Evolutionary conservation across 2,113 vertebrate species (phyloP).

Genomic region (Hydrolagus affinis): DNA sequence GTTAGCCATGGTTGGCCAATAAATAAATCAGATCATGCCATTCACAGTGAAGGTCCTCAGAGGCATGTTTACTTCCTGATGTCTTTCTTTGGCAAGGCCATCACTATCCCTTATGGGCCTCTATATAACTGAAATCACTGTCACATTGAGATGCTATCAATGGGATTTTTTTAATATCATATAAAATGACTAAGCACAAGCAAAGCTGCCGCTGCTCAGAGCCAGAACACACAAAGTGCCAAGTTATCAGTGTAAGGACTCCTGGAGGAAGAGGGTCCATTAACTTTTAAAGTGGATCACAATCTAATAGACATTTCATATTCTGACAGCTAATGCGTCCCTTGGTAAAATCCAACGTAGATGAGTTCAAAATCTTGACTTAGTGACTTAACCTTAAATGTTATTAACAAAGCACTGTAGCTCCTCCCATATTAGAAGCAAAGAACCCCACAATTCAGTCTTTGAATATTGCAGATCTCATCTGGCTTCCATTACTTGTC

Average conservation of each 20-base stretch:
- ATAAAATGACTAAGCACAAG: neutral
- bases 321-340: neutral
- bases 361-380: neutral
- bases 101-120: neutral
- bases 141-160: neutral
- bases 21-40: neutral
- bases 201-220: neutral
- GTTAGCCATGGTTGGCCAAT: neutral
- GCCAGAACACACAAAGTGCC: neutral
- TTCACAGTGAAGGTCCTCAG: neutral
- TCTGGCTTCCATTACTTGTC: neutral
- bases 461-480: neutral
- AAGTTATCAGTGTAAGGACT: neutral
- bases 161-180: neutral
- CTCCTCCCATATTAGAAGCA: neutral
- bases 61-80: neutral
- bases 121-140: slow-evolving; percentile 1
- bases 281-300: neutral
- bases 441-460: neutral
- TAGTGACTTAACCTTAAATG: neutral
- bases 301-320: neutral
- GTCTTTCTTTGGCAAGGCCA: neutral
- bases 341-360: neutral
- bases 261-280: neutral
- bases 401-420: neutral